Conservation (phyloP, 2,888 invertebrate genomes). For the Melinaea menophilus region DNA sequence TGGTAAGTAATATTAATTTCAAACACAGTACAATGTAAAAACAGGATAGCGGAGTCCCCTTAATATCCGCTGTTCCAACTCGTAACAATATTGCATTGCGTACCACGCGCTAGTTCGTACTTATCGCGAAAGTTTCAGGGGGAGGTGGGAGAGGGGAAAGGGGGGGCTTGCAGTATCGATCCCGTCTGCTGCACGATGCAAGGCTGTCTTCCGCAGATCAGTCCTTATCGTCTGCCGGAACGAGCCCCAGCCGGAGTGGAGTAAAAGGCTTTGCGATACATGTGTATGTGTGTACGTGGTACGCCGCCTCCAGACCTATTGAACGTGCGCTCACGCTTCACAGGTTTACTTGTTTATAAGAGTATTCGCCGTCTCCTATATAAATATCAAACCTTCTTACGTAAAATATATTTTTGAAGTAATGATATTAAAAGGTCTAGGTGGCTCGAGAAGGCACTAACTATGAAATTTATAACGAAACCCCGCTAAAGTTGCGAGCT, state of each 20-base stretch:
- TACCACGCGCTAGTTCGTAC: conserved; percentile 77
- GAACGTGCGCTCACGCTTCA: conserved; percentile 53
- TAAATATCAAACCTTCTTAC: conserved; percentile 17
- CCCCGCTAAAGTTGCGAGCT: conserved; percentile 65
- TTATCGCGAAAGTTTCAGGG: conserved; percentile 75
- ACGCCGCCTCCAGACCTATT: conserved; percentile 48
- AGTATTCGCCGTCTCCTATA: conserved; percentile 42
- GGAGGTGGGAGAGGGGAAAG: conserved; percentile 34
- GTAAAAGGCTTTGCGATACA: conserved; percentile 60
- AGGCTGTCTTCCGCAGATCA: conserved; percentile 76
- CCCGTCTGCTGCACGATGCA: conserved; percentile 73
- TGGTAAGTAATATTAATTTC: conserved; percentile 65
- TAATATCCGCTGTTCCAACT: conserved; percentile 76
- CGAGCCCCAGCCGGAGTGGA: conserved; percentile 50
- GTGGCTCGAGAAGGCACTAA: conserved; percentile 41
- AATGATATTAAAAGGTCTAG: conserved; percentile 29
- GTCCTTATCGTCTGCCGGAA: conserved; percentile 71
- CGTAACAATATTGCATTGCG: conserved; percentile 78
- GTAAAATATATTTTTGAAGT: conserved; percentile 30
- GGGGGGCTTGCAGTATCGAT: conserved; percentile 71
- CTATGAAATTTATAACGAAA: conserved; percentile 71
- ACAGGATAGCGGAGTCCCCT: conserved; percentile 62
- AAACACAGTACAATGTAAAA: conserved; percentile 69
- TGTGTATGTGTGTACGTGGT: no score
- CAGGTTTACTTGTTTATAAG: conserved; percentile 56